Base-by-base conservation (phyloP, 2,797 vertebrate species). In the Bryconaethiops microstoma region DNA sequence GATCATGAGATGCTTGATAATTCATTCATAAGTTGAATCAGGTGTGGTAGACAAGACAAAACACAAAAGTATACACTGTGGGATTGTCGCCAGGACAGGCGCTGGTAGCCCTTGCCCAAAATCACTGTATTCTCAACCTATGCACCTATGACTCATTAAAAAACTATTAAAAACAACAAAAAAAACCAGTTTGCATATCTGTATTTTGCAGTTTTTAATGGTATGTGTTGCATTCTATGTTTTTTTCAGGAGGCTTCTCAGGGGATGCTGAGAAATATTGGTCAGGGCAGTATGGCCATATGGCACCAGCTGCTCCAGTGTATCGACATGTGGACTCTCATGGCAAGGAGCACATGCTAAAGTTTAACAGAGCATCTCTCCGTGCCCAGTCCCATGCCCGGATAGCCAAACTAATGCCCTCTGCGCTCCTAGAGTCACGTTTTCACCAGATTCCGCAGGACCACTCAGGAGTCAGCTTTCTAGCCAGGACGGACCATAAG, bases 401-500 rank as follows among this genome's bases (percentile, higher is more conserved):
- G 16, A 60, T 76, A 4, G 71, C 87, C 62, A 85, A 81, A 42
- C 71, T 50, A 62, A 79, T 54, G 72, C 87, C 91, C 0, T 48
- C 81, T 0, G n/a, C 48, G 6, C 82, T 88, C 23, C 9, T 81
- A 0, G 85, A 82, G 13, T 84, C 88, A 12, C 80, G 40, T 21
- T 91, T 91, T 25, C 87, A 8, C n/a, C 85, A 88, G 83, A 80
- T 85, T 25, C 81, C 79, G 0, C 19, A 25, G 0, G 76, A 79
- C 3, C 86, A 59, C 2, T 77, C 60, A 13, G 85, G 74, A 57
- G 73, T 91, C 50, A 50, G 82, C 82, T 86, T 93, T 39, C 77
- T 91, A 82, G 88, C 88, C 0, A 85, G 59, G 7, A 84, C 81
- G 0, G 90, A 82, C 4, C 88, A 87, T 0, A 82, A 86, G 25